Evolutionary conservation across 2,113 vertebrate species (phyloP).

Genomic region (Neogobius melanostomus): DNA sequence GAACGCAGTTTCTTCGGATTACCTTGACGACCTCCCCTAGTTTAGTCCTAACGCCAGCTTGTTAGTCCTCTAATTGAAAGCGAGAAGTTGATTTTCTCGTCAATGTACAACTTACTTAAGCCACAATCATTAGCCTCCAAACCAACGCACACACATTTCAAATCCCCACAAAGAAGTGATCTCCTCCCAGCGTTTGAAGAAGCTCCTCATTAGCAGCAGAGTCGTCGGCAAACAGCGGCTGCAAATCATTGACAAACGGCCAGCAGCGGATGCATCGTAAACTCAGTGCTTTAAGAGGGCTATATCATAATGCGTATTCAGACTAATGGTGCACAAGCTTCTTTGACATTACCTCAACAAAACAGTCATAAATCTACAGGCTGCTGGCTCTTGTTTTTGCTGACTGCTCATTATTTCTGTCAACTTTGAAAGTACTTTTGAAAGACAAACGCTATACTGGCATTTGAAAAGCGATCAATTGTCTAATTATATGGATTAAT

Average conservation of each 20-base stretch:
- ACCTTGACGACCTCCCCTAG: constrained; percentile 28
- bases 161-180: constrained; percentile 9
- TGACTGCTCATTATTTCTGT: not conserved
- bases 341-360: not conserved
- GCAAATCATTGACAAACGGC: constrained; percentile 22
- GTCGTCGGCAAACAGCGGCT: constrained; percentile 8
- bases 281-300: not conserved
- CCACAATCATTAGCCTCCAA: constrained; percentile 1
- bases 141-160: not conserved
- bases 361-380: not conserved
- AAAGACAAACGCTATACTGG: too few species aligned
- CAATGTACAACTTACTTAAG: constrained; percentile 20
- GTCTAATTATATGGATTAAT: too few species aligned
- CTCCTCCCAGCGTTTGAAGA: constrained; percentile 21
- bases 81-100: constrained; percentile 32
- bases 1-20: constrained; percentile 29
- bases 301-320: not conserved
- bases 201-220: constrained; percentile 39
- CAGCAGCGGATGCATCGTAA: constrained; percentile 4
- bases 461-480: too few species aligned
- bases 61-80: constrained; percentile 61
- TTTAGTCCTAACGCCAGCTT: constrained; percentile 59
- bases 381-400: not conserved
- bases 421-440: not conserved
- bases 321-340: not conserved